phyloP scores from a whole-genome alignment of 2,888 invertebrate species.

The Caenorhabditis panamensis region DNA sequence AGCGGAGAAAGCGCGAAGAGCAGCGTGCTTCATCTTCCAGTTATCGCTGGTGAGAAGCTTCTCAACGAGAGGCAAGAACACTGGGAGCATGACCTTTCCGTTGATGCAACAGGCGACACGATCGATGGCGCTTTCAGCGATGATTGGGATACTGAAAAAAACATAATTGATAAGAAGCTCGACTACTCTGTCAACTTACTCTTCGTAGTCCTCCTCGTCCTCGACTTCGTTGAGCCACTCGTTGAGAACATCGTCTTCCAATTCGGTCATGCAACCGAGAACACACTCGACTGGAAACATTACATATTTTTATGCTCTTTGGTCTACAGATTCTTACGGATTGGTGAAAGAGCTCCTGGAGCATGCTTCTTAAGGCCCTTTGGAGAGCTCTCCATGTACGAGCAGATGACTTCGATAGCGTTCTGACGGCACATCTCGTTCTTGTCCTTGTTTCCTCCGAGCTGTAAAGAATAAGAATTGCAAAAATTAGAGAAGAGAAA shows the following conservation, averaged over 20 bases:
- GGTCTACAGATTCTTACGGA: slow-evolving; percentile 81
- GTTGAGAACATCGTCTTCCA: slow-evolving; percentile 91
- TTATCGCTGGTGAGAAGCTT: slow-evolving; percentile 77
- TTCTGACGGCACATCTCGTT: slow-evolving; percentile 89
- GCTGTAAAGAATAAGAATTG: slow-evolving; percentile 36
- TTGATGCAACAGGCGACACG: slow-evolving; percentile 97
- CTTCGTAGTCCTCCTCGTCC: slow-evolving; percentile 92
- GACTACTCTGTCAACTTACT: slow-evolving; percentile 23
- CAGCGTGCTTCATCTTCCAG: slow-evolving; percentile 89
- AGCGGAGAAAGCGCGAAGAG: slow-evolving; percentile 97
- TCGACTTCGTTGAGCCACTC: slow-evolving; percentile 90
- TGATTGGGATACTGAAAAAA: slow-evolving; percentile 87
- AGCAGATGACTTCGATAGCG: slow-evolving; percentile 90
- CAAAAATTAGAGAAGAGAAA: not conserved
- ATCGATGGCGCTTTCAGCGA: slow-evolving; percentile 96
- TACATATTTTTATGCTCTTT: not conserved
- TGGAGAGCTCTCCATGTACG: slow-evolving; percentile 93
- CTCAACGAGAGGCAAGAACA: slow-evolving; percentile 81
- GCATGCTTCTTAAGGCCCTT: slow-evolving; percentile 96
- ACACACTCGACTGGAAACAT: slow-evolving; percentile 86
- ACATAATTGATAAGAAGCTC: not conserved
- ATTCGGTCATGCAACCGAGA: slow-evolving; percentile 94
- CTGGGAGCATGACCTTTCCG: slow-evolving; percentile 92
- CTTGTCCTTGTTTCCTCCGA: slow-evolving; percentile 81
- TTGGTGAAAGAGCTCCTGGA: slow-evolving; percentile 87